Percentiles rank a stretch among this genome's conserved stretches.
These are phyloP conservation scores for Macrophya alboannulata DNA, from an alignment of 2,888 invertebrate species.

Conservation along the genomic window DNA sequence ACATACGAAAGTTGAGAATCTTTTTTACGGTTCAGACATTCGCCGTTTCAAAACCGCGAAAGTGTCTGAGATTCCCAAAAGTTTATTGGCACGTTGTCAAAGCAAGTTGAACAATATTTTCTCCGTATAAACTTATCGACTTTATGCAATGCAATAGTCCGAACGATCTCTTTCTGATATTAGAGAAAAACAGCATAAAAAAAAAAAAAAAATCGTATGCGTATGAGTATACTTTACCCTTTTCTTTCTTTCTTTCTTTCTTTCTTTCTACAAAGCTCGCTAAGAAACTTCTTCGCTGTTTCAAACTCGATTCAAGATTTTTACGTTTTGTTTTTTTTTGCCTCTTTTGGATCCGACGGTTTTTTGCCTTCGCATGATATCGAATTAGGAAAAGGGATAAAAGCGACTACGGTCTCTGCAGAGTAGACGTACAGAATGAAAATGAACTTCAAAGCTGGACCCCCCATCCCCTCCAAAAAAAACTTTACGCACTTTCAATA, in stretches of 20 bases:
- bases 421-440: neutral
- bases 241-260: neutral
- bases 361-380: neutral
- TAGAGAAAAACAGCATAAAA: neutral
- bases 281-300: neutral
- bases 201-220: neutral
- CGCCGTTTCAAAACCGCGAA: too few relatives aligned
- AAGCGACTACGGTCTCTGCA: neutral
- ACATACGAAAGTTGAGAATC: too few relatives aligned
- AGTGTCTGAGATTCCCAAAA: too few relatives aligned
- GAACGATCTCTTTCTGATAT: neutral
- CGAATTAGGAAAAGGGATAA: neutral
- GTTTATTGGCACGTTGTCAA: constrained; percentile 4
- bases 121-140: neutral
- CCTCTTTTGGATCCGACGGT: neutral
- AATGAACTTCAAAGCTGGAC: constrained; percentile 19
- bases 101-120: neutral
- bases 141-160: neutral
- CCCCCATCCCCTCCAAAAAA: neutral
- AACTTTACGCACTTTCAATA: neutral
- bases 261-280: neutral
- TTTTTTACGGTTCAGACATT: too few relatives aligned
- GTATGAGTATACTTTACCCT: too few relatives aligned
- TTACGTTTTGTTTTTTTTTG: neutral
- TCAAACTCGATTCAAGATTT: neutral